Evolutionary conservation across 2,797 vertebrate genomes (phyloP).

Genomic region (Diceros bicornis): DNA sequence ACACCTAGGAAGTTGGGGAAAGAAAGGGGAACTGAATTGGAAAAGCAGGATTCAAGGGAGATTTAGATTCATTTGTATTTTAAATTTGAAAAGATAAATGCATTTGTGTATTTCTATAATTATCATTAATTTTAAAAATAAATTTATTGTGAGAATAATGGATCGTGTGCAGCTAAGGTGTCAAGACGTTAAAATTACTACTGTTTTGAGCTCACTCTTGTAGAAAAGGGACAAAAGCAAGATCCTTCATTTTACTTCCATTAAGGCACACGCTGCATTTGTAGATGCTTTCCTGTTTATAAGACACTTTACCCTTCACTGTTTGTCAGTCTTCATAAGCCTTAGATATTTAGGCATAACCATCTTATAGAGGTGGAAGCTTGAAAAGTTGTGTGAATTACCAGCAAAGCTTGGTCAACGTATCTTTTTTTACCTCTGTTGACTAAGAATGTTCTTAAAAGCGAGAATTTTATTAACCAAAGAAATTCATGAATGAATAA

Average conservation of each 20-base stretch:
- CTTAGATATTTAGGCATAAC: neutral
- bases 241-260: neutral
- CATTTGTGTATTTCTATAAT: neutral
- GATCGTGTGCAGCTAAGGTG: neutral
- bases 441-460: neutral
- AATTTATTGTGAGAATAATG: neutral
- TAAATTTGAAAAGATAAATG: neutral
- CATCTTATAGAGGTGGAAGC: neutral
- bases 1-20: neutral
- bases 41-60: neutral
- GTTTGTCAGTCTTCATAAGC: neutral
- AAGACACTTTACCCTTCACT: neutral
- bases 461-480: neutral
- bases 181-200: neutral
- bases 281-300: neutral
- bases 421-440: neutral
- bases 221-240: neutral
- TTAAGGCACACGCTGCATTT: neutral
- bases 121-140: neutral
- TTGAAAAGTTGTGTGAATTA: neutral
- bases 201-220: neutral
- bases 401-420: neutral
- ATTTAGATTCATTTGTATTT: neutral
- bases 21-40: neutral
- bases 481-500: neutral